Evolutionary conservation across 2,888 invertebrate genomes (phyloP).

Genomic region (Acronicta psi): DNA sequence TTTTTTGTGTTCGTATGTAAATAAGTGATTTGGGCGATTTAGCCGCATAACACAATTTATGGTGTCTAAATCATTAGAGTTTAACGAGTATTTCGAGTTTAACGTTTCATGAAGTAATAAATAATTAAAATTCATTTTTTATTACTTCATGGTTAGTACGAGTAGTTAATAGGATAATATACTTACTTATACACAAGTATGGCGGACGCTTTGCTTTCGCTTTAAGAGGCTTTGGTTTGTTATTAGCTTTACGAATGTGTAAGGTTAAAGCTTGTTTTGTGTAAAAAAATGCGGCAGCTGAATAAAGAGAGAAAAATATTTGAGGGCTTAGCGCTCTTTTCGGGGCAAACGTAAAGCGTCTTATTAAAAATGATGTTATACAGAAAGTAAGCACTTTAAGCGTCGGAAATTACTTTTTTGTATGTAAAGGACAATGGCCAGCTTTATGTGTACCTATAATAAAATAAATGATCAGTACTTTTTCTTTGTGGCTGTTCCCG

Average conservation of each 20-base stretch:
- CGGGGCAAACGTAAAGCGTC: constrained; percentile 59
- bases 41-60: constrained; percentile 38
- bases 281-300: constrained; percentile 59
- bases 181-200: no score
- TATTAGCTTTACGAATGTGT: constrained; percentile 65
- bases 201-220: constrained; percentile 29
- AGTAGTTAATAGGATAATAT: constrained; percentile 42
- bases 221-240: constrained; percentile 54
- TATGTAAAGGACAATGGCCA: constrained; percentile 23
- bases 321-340: constrained; percentile 60
- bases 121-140: constrained; percentile 23
- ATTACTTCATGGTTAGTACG: constrained; percentile 23
- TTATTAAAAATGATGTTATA: constrained; percentile 68
- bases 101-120: no score
- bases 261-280: constrained; percentile 62
- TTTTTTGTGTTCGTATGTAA: constrained; percentile 41
- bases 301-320: constrained; percentile 62
- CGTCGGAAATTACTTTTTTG: constrained; percentile 35
- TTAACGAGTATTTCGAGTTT: constrained; percentile 17
- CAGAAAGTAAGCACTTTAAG: constrained; percentile 60
- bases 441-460: neutral
- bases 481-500: no score
- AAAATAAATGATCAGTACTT: no score
- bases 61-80: constrained; percentile 35
- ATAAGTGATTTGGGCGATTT: constrained; percentile 30